phyloP scores from a whole-genome alignment of 2,797 vertebrate species.

The Tenualosa ilisha region DNA sequence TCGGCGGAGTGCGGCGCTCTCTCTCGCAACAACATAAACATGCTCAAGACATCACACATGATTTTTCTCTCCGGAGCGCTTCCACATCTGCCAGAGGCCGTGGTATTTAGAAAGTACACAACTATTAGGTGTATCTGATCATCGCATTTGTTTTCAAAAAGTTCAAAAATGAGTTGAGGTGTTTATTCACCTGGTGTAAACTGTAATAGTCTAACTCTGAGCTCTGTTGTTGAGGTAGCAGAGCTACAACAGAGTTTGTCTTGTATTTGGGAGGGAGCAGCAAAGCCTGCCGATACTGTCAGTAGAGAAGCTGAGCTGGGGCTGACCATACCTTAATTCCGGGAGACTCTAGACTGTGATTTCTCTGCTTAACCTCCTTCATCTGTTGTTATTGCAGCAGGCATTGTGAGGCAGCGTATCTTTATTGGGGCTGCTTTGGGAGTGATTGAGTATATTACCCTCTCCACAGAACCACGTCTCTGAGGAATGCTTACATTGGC shows the following conservation, averaged over 20 bases:
- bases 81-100: background rate
- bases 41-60: background rate
- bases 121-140: constrained; percentile 17
- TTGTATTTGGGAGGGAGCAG: background rate
- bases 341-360: constrained; percentile 67
- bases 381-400: constrained; percentile 63
- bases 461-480: constrained; percentile 30
- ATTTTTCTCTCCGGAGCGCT: background rate
- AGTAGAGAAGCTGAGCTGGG: constrained; percentile 2
- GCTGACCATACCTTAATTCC: constrained; percentile 57
- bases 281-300: background rate
- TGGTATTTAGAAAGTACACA: constrained; percentile 16
- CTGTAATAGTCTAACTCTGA: background rate
- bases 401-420: constrained; percentile 61
- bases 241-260: background rate
- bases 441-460: constrained; percentile 61
- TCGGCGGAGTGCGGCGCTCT: background rate
- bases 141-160: background rate
- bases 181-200: constrained; percentile 6
- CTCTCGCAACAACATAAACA: constrained; percentile 14
- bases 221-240: background rate
- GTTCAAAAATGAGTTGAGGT: background rate
- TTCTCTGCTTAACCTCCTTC: constrained; percentile 69
- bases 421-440: constrained; percentile 67
- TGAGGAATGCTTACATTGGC: constrained; percentile 38